phyloP scores from a whole-genome alignment of 2,113 vertebrate species.

The Trochalopteron elliotii region DNA sequence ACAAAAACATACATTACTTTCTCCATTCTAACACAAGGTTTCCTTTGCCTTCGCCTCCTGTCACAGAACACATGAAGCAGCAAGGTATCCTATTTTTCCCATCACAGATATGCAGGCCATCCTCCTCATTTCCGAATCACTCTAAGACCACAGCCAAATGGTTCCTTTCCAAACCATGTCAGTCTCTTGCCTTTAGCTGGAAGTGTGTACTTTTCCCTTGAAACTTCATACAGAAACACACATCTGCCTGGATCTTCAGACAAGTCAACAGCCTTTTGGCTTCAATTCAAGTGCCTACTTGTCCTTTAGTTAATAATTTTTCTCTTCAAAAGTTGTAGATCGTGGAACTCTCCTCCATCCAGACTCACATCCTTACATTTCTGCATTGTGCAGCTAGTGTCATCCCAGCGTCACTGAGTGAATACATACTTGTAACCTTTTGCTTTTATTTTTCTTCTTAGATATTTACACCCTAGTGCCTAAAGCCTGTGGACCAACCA shows the following conservation, averaged over 20 bases:
- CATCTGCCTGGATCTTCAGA: not conserved
- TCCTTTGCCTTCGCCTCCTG: not conserved
- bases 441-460: not conserved
- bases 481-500: not conserved
- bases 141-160: not conserved
- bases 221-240: not conserved
- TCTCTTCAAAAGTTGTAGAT: not conserved
- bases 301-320: not conserved
- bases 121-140: not conserved
- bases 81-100: not conserved
- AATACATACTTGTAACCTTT: not conserved
- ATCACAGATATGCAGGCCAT: not conserved
- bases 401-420: not conserved
- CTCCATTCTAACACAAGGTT: not conserved
- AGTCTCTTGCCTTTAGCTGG: not conserved
- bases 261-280: not conserved
- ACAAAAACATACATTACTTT: not conserved
- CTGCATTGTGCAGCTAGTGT: not conserved
- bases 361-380: not conserved
- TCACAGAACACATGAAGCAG: not conserved
- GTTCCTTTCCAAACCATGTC: not conserved
- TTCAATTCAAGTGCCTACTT: not conserved
- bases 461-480: not conserved
- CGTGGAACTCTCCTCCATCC: not conserved
- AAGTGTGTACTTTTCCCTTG: not conserved